A percentile compares a stretch with the other conserved stretches of the same genome.
These are phyloP conservation scores for Drosophila sechellia DNA, from an alignment of 1,140 invertebrate species.

Conservation along the genomic window DNA sequence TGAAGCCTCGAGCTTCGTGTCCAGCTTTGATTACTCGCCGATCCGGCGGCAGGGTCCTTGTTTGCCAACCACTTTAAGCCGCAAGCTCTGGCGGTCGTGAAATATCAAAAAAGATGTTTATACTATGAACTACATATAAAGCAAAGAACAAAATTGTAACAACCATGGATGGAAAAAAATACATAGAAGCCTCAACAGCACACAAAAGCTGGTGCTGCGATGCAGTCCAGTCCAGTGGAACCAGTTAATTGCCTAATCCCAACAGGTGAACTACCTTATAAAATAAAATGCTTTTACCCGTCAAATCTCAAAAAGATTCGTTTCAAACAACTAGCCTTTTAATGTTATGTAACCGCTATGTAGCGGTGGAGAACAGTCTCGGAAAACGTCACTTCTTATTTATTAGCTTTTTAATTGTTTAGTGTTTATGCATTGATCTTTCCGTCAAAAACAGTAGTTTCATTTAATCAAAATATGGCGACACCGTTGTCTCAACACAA, in stretches of 20 bases:
- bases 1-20: neutral
- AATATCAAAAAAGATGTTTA: neutral
- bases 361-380: too few relatives aligned
- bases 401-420: too few relatives aligned
- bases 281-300: neutral
- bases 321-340: too few relatives aligned
- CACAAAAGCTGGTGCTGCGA: neutral
- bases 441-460: too few relatives aligned
- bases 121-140: neutral
- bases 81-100: neutral
- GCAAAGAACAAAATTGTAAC: neutral
- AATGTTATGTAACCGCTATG: too few relatives aligned
- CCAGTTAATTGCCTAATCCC: neutral
- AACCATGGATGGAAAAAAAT: neutral
- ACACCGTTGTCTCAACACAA: too few relatives aligned
- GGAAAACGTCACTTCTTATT: too few relatives aligned
- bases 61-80: conserved; percentile 50
- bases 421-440: too few relatives aligned
- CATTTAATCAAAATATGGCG: too few relatives aligned
- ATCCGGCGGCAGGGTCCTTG: conserved; percentile 32
- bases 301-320: too few relatives aligned
- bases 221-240: too few relatives aligned
- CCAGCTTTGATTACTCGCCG: conserved; percentile 50
- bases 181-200: neutral
- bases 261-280: neutral